A percentile compares a stretch with the other conserved stretches of the same genome.
These are phyloP conservation scores for Anhinga anhinga DNA, from an alignment of 2,113 vertebrate genomes.

Conservation along the genomic window DNA sequence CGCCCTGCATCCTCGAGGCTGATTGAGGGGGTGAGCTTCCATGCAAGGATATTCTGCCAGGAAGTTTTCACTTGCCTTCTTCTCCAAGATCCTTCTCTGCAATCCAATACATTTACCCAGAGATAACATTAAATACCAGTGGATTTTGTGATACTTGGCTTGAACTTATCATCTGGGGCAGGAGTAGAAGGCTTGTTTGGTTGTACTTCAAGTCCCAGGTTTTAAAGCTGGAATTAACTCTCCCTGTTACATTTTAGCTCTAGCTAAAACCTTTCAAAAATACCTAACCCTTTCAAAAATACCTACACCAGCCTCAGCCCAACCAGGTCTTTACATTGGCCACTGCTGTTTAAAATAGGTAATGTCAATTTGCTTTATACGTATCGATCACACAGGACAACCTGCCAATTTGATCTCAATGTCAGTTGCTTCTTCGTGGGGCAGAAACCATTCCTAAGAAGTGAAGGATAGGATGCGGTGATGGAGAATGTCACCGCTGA, in stretches of 20 bases:
- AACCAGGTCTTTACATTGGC: not conserved
- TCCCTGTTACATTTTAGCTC: not conserved
- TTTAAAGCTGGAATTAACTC: not conserved
- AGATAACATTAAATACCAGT: not conserved
- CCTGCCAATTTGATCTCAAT: not conserved
- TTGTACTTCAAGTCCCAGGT: not conserved
- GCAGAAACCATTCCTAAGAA: slow-evolving; percentile 1
- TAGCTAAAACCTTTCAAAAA: not conserved
- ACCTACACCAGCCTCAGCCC: not conserved
- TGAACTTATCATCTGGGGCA: not conserved
- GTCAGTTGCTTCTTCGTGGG: not conserved
- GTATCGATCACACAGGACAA: slow-evolving; percentile 12
- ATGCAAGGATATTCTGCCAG: not conserved
- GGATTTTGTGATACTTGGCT: not conserved
- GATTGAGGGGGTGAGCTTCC: not conserved
- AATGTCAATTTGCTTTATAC: not conserved
- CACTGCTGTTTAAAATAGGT: not conserved
- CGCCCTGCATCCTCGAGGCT: rapidly evolving
- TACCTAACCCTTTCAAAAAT: not conserved
- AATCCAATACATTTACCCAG: not conserved
- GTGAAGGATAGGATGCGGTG: not conserved
- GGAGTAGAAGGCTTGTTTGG: not conserved
- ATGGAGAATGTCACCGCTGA: slow-evolving; percentile 1
- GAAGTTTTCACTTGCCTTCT: not conserved
- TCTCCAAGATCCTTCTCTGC: not conserved